These are phyloP conservation scores for Thripadectes ignobilis DNA, from an alignment of 2,797 vertebrate genomes.

Conservation along the genomic window DNA sequence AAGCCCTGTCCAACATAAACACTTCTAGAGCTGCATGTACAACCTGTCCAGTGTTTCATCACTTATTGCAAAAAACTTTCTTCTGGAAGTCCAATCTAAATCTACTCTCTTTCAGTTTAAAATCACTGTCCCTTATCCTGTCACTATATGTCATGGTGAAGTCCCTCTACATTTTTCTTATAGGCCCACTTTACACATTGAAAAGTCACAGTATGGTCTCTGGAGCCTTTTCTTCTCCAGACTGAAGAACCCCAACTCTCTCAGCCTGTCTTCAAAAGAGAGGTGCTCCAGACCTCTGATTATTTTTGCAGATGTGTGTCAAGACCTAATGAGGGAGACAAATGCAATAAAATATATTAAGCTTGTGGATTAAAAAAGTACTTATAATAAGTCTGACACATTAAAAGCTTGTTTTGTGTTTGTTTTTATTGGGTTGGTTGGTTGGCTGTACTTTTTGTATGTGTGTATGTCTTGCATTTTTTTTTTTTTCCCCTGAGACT, in stretches of 20 bases:
- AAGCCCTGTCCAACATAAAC: background rate
- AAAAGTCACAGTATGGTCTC: background rate
- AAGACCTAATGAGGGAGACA: background rate
- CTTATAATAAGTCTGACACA: background rate
- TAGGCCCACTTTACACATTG: background rate
- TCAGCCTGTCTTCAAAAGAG: background rate
- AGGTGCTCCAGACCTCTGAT: background rate
- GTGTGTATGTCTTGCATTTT: background rate
- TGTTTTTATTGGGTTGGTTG: background rate
- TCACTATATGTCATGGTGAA: background rate
- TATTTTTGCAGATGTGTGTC: background rate
- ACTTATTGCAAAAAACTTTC: background rate
- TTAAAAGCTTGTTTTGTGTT: background rate
- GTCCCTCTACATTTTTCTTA: background rate
- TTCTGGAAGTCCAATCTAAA: background rate
- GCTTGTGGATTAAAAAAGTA: background rate
- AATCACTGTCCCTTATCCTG: background rate
- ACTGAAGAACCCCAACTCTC: background rate
- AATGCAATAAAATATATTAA: background rate
- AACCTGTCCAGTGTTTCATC: background rate
- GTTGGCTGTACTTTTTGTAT: background rate
- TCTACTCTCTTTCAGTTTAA: background rate
- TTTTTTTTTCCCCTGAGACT: background rate
- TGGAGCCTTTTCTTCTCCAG: background rate
- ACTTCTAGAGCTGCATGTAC: background rate